phyloP scores from a whole-genome alignment of 2,797 vertebrate species.

The Phataginus tetradactyla region DNA sequence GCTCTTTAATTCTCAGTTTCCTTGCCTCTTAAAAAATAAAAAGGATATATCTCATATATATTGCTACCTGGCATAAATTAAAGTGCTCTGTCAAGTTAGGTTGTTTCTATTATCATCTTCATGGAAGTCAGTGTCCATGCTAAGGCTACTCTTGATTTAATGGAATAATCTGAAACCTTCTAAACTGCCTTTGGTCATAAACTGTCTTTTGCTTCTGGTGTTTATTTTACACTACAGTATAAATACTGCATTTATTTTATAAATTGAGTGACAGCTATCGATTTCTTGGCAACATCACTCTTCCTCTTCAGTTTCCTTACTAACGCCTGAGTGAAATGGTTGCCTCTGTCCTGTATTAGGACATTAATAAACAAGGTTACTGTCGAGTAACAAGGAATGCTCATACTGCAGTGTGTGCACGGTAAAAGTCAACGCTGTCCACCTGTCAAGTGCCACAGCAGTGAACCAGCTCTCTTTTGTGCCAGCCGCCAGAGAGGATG shows the following conservation, averaged over 20 bases:
- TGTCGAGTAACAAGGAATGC: neutral
- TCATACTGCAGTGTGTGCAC: neutral
- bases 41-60: neutral
- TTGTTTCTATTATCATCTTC: conserved; percentile 46
- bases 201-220: conserved; percentile 32
- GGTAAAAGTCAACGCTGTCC: conserved; percentile 9
- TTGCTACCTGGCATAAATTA: neutral
- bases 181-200: conserved; percentile 49
- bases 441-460: conserved; percentile 25
- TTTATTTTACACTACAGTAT: conserved; percentile 41
- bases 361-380: neutral
- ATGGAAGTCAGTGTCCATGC: conserved; percentile 36
- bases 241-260: neutral
- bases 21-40: neutral
- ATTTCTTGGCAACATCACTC: conserved; percentile 25
- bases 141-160: conserved; percentile 48
- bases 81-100: neutral
- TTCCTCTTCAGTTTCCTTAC: conserved; percentile 48
- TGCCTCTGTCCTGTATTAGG: neutral
- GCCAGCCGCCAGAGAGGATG: neutral
- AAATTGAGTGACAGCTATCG: conserved; percentile 44
- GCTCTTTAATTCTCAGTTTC: conserved; percentile 43
- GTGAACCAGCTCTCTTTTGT: neutral
- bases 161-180: conserved; percentile 50
- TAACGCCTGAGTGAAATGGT: conserved; percentile 40